Evolutionary conservation across 2,888 invertebrate species (phyloP).

Genomic region (Andrena marginata): DNA sequence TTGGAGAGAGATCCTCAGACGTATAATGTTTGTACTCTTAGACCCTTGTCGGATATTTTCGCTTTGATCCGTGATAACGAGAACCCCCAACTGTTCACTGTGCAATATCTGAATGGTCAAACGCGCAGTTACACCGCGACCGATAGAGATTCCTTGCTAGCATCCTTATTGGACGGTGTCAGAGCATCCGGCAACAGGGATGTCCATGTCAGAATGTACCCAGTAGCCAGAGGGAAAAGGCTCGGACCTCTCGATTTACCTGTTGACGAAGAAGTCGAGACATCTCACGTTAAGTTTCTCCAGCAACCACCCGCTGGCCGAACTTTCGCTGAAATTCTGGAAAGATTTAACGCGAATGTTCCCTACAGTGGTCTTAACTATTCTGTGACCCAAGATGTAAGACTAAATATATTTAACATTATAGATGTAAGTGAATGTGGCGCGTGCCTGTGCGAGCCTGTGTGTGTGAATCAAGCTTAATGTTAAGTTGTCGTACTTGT

Average conservation of each 20-base stretch:
- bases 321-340: conserved; percentile 92
- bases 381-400: conserved; percentile 98
- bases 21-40: conserved; percentile 96
- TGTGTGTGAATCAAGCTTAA: conserved; percentile 6
- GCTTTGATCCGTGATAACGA: conserved; percentile 95
- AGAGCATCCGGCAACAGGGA: conserved; percentile 98
- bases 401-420: conserved; percentile 77
- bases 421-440: not conserved
- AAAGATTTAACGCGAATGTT: conserved; percentile 98
- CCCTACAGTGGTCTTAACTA: conserved; percentile 99
- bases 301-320: conserved; percentile 89
- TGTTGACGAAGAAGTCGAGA: conserved; percentile 98
- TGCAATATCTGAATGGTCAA: conserved; percentile 97
- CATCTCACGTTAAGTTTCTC: conserved; percentile 93
- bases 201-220: conserved; percentile 95
- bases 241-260: conserved; percentile 95
- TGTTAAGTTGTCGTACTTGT: conserved; percentile 19
- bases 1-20: conserved; percentile 98
- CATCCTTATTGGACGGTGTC: conserved; percentile 98
- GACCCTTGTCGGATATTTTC: conserved; percentile 94
- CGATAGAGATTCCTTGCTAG: conserved; percentile 97
- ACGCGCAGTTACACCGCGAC: conserved; percentile 95
- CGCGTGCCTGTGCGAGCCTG: conserved; percentile 5
- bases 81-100: conserved; percentile 96
- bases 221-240: conserved; percentile 94